Percentiles rank a stretch among this genome's conserved stretches.
phyloP scores from a whole-genome alignment of 1,140 invertebrate species.

The Papilio dardanus region DNA sequence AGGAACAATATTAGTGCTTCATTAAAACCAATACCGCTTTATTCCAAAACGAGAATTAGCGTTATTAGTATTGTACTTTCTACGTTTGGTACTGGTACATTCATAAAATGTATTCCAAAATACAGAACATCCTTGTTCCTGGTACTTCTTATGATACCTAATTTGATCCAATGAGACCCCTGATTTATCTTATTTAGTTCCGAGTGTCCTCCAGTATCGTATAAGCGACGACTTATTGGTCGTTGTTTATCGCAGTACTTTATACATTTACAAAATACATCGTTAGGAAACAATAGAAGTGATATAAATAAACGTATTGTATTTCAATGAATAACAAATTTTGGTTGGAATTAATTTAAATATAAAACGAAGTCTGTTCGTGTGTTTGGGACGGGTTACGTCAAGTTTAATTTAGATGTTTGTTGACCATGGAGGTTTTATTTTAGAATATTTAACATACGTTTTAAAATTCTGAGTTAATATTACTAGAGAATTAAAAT shows the following conservation, averaged over 20 bases:
- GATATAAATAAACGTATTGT: slow-evolving; percentile 25
- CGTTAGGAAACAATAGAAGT: neutral
- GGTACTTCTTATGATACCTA: too few relatives aligned
- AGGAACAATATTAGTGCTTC: neutral
- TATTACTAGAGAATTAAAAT: neutral
- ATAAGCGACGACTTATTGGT: too few relatives aligned
- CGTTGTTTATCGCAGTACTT: too few relatives aligned
- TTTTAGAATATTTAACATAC: slow-evolving; percentile 2
- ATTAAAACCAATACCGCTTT: too few relatives aligned
- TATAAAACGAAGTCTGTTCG: slow-evolving; percentile 10
- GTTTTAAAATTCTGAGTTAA: neutral
- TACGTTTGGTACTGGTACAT: too few relatives aligned
- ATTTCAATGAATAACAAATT: slow-evolving; percentile 9
- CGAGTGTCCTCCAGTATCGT: too few relatives aligned
- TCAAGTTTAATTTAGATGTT: slow-evolving; percentile 23
- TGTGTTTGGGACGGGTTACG: slow-evolving; percentile 18
- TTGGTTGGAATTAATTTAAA: slow-evolving; percentile 22
- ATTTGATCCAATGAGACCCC: too few relatives aligned
- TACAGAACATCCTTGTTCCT: too few relatives aligned
- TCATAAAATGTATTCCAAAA: too few relatives aligned
- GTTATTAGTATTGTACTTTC: too few relatives aligned
- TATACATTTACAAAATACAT: neutral
- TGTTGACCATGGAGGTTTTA: slow-evolving; percentile 5
- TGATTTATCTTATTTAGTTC: too few relatives aligned
- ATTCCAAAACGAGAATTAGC: too few relatives aligned